These are phyloP conservation scores for Chrosomus eos DNA, from an alignment of 2,797 vertebrate genomes.

Conservation along the genomic window DNA sequence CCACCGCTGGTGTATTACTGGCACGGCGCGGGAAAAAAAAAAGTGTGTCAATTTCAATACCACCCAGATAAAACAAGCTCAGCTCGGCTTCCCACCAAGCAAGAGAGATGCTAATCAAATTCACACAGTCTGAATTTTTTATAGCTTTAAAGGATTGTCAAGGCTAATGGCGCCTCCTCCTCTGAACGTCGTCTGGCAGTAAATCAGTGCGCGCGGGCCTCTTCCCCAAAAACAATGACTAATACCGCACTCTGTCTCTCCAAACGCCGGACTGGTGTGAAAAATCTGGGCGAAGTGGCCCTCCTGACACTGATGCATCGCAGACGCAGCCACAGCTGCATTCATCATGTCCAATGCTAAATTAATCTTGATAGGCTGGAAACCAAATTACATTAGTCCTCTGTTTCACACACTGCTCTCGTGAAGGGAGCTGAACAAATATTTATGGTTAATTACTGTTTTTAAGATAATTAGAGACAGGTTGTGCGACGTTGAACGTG, in stretches of 20 bases:
- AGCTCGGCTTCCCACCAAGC: conserved; percentile 62
- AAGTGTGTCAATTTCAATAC: conserved; percentile 74
- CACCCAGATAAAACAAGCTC: conserved; percentile 70
- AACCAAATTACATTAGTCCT: conserved; percentile 82
- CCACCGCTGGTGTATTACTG: conserved; percentile 59
- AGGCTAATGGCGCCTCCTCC: conserved; percentile 81
- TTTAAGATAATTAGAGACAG: conserved; percentile 47
- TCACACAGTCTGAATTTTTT: conserved; percentile 66
- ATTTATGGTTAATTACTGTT: conserved; percentile 72
- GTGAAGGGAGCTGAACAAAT: conserved; percentile 73
- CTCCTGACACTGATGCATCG: conserved; percentile 83
- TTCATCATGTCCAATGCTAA: conserved; percentile 82
- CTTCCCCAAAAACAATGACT: conserved; percentile 82
- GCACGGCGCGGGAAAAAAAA: conserved; percentile 54
- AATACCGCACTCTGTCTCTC: conserved; percentile 84
- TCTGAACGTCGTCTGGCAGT: conserved; percentile 81
- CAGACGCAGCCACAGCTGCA: conserved; percentile 71
- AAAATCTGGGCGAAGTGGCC: conserved; percentile 74
- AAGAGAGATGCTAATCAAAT: conserved; percentile 77
- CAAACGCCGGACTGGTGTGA: conserved; percentile 79
- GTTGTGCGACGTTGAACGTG: not conserved
- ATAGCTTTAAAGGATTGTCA: conserved; percentile 80
- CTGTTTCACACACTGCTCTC: conserved; percentile 72
- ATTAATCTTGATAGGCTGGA: conserved; percentile 84
- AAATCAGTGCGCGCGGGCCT: conserved; percentile 82